Evolutionary conservation across 1,140 invertebrate genomes (phyloP).

Genomic region (Drosophila rhopaloa): DNA sequence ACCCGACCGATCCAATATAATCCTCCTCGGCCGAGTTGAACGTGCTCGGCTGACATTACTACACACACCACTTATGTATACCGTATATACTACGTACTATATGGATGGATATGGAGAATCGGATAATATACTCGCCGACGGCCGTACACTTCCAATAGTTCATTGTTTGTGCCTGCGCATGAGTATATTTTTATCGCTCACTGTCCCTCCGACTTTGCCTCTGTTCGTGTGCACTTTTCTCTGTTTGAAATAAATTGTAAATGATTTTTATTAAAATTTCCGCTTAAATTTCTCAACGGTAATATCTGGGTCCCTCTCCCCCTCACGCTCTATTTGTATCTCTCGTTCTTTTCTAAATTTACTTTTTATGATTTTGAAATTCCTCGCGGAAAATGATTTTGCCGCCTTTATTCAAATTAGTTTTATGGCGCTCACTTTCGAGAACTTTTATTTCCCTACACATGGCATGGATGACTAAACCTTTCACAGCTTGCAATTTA

Average conservation of each 20-base stretch:
- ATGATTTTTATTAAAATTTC: constrained; percentile 83
- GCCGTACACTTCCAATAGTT: constrained; percentile 51
- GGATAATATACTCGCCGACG: constrained; percentile 22
- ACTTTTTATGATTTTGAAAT: constrained; percentile 29
- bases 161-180: constrained; percentile 45
- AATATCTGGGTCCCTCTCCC: constrained; percentile 31
- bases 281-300: constrained; percentile 69
- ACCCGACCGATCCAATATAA: constrained; percentile 56
- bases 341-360: constrained; percentile 5
- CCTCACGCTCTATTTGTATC: constrained; percentile 11
- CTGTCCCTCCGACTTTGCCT: constrained; percentile 10
- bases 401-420: constrained; percentile 25
- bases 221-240: constrained; percentile 42
- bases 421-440: constrained; percentile 37
- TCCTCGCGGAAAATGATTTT: constrained; percentile 36
- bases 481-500: constrained; percentile 6
- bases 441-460: constrained; percentile 5
- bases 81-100: constrained; percentile 2
- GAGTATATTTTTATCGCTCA: constrained; percentile 54
- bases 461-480: constrained; percentile 27
- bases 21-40: constrained; percentile 72
- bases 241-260: constrained; percentile 82
- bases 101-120: constrained; percentile 27
- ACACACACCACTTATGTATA: constrained; percentile 35
- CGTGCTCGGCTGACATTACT: constrained; percentile 73